Evolutionary conservation across 2,797 vertebrate genomes (phyloP), one percentile per base, ranked within the genome.

Genomic region (Cirrhinus molitorella): DNA sequence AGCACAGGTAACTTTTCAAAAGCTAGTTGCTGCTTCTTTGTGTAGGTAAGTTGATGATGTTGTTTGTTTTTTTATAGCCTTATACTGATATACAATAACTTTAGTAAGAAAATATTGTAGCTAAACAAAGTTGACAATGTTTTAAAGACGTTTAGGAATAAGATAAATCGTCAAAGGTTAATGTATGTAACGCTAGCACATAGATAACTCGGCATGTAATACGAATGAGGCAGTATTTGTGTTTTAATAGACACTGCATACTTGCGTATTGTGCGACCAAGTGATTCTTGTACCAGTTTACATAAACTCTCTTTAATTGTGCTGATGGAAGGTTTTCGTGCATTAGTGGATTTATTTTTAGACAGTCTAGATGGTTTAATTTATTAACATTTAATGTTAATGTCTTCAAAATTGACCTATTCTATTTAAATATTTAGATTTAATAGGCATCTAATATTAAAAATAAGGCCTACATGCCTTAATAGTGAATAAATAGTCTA

Each of bases 401-500:
- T 21, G 2, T 59, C 17, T 17, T 45, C 16, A 65, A 1, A 12
- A 25, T 13, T 31, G 10, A 43, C 2, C 0, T 40, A 51, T 51
- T 21, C 21, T 63, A 0, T 45, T 8, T 1, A 3, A 53, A 5
- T 43, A 2, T 10, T 67, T 13, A 25, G 31, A n/a, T 10, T 76
- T 28, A 9, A 79, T 34, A 40, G 0, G 19, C 0, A 53, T 23
- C 10, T 37, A 61, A 63, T 23, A 21, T 16, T 8, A 57, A 21
- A 63, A 63, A 65, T 13, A 21, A 23, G 13, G 4, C 2, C 19
- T 47, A 43, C 25, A 47, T 68, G 16, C 11, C 13, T 55, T 70
- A 68, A 65, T 73, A 47, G 72, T 68, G 73, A 59, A 47, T 81
- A 57, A 28, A 83, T 49, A 65, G 76, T 76, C 37, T 79, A 19